Evolutionary conservation across 2,113 vertebrate species (phyloP).

Genomic region (Dipodomys stephensi): DNA sequence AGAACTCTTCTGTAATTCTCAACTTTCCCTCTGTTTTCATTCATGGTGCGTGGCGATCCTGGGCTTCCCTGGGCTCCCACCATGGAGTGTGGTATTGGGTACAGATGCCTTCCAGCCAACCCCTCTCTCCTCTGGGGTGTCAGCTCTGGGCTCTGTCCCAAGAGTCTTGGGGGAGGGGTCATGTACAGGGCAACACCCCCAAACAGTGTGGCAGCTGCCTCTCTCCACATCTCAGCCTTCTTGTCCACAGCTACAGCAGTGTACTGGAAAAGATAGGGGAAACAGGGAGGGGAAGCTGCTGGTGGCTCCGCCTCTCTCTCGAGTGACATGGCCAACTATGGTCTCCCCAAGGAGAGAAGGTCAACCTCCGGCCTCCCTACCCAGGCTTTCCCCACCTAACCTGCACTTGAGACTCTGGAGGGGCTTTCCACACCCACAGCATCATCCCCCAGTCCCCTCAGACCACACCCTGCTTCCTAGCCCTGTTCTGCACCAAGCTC

Average conservation of each 20-base stretch:
- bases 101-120: neutral
- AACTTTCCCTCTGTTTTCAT: constrained; percentile 14
- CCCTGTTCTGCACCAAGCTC: neutral
- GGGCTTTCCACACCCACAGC: neutral
- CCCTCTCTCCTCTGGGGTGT: neutral
- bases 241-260: rapidly evolving
- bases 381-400: neutral
- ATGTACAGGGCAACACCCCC: neutral
- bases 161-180: neutral
- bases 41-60: neutral
- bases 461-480: too few species aligned
- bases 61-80: constrained; percentile 35
- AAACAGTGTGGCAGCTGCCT: neutral
- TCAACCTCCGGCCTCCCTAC: neutral
- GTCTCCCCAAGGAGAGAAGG: neutral
- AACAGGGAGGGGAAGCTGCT: neutral
- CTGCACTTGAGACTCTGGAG: neutral
- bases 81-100: neutral
- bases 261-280: neutral
- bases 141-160: neutral
- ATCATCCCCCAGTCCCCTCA: neutral
- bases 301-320: rapidly evolving
- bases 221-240: neutral
- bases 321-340: neutral
- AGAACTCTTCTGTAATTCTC: constrained; percentile 59